Evolutionary conservation across 2,888 invertebrate species (phyloP), one percentile per base, ranked within the genome.

Genomic region (Tholera decimalis): DNA sequence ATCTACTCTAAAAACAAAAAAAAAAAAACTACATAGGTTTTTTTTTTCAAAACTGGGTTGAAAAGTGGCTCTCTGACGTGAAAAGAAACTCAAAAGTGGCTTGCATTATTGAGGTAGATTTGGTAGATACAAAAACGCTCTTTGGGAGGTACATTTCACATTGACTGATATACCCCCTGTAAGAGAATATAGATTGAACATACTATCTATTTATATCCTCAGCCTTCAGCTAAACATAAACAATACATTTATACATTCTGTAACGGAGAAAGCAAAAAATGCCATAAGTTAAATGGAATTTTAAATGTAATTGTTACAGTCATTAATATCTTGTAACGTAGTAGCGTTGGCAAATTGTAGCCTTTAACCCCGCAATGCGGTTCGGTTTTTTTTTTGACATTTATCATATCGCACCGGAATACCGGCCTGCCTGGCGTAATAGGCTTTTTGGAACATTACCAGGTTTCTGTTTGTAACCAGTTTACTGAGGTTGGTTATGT

Each of bases 401-500:
- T 93, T 93, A 93, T 94, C 93, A 94, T 93, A 87, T 80, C 83
- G 87, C 78, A 83, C 83, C 83, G 83, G 82, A 83, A 76, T 72
- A 67, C 77, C 63, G 63, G 62, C 53, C 73, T 59, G 68, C 54
- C 71, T 68, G 66, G 82, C 86, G 86, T 92, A 91, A 92, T 92
- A 93, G 89, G 91, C 88, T 90, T 93, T 93, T 93, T 93, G 94
- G 93, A 93, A 93, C 93, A 89, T 90, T 91, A 92, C 92, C 92
- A 93, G 93, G 80, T 89, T 88, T 73, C 69, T 77, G 67, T 80
- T 78, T 68, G 73, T 69, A 64, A 59, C 61, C 24, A 35, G 47
- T 58, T 73, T 71, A 64, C 53, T 30, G 33, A 57, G 26, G 37
- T 30, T 67, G 44, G 68, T 57, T 68, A 41, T 41, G 8, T 1